Conservation (phyloP, 2,888 invertebrate species). For the Brassicogethes aeneus region DNA sequence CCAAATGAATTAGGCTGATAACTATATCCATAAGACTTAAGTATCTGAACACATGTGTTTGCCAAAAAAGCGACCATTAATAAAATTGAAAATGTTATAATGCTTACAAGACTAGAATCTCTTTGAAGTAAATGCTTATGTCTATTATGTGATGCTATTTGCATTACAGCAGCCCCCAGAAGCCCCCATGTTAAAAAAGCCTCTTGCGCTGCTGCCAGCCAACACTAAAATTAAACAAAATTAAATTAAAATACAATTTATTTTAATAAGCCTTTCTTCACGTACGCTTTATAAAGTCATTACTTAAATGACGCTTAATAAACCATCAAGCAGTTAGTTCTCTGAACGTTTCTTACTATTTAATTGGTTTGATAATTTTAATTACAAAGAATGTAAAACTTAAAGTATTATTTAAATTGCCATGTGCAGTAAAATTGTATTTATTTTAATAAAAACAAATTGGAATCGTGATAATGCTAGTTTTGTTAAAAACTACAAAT, state of each 20-base stretch:
- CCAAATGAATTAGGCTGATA: slow-evolving; percentile 82
- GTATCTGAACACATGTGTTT: slow-evolving; percentile 71
- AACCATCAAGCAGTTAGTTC: too few relatives aligned
- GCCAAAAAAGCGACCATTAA: slow-evolving; percentile 71
- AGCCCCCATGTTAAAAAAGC: slow-evolving; percentile 84
- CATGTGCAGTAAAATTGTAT: too few relatives aligned
- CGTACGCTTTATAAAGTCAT: too few relatives aligned
- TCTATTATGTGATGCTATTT: slow-evolving; percentile 67
- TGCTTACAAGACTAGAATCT: slow-evolving; percentile 59
- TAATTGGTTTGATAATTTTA: too few relatives aligned
- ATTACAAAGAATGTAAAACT: too few relatives aligned
- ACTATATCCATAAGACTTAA: slow-evolving; percentile 62
- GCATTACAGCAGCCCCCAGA: slow-evolving; percentile 71
- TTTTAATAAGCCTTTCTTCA: too few relatives aligned
- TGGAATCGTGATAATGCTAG: too few relatives aligned
- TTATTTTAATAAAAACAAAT: too few relatives aligned
- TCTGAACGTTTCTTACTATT: too few relatives aligned
- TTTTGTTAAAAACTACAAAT: too few relatives aligned
- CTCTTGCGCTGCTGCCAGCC: slow-evolving; percentile 85
- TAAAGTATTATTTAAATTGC: too few relatives aligned
- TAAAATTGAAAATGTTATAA: slow-evolving; percentile 67
- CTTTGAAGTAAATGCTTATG: slow-evolving; percentile 53
- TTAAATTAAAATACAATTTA: neutral
- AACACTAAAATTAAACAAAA: slow-evolving; percentile 51
- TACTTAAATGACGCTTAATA: too few relatives aligned